Evolutionary conservation across 1,140 invertebrate species (phyloP).

Genomic region (Drosophila sechellia): DNA sequence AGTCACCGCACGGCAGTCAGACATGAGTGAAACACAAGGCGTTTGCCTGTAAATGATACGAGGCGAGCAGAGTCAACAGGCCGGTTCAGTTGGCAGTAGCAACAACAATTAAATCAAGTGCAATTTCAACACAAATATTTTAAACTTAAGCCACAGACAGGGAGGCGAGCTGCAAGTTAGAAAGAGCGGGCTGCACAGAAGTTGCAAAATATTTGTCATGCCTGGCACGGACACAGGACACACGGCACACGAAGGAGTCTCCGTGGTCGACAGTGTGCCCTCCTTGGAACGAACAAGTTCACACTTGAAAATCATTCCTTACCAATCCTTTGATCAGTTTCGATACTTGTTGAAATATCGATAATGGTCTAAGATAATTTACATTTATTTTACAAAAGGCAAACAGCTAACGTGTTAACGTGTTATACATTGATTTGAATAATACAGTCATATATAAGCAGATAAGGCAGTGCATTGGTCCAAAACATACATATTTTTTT

Average conservation of each 20-base stretch:
- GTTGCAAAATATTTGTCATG: constrained; percentile 80
- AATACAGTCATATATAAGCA: too few relatives aligned
- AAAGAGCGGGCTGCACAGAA: constrained; percentile 45
- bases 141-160: constrained; percentile 68
- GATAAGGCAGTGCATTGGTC: too few relatives aligned
- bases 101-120: constrained; percentile 83
- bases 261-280: constrained; percentile 32
- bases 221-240: constrained; percentile 67
- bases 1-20: constrained; percentile 61
- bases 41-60: constrained; percentile 70
- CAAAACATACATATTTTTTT: neutral
- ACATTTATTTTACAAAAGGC: too few relatives aligned
- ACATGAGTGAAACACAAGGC: constrained; percentile 20
- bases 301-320: too few relatives aligned
- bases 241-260: constrained; percentile 53
- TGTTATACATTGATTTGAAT: too few relatives aligned
- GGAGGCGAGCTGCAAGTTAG: constrained; percentile 9
- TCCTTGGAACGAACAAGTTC: neutral
- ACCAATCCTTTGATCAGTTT: too few relatives aligned
- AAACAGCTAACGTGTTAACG: too few relatives aligned
- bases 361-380: too few relatives aligned
- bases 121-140: constrained; percentile 81
- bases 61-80: constrained; percentile 44
- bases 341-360: too few relatives aligned
- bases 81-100: constrained; percentile 32